These are phyloP conservation scores for Priocnemis perturbator DNA, from an alignment of 2,888 invertebrate species.

Conservation along the genomic window DNA sequence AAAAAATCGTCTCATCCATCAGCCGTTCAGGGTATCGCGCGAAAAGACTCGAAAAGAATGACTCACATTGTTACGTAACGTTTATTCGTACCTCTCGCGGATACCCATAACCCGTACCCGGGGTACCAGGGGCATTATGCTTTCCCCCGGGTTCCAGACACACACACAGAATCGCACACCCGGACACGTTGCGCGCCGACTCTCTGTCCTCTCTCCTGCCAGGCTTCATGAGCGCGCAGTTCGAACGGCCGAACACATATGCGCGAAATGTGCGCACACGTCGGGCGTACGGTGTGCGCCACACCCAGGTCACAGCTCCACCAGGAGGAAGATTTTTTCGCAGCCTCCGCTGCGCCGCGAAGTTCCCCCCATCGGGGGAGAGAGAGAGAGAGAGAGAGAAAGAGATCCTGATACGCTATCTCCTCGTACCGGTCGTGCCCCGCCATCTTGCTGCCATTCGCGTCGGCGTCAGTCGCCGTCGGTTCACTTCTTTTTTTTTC, in stretches of 20 bases:
- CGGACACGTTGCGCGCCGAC: not conserved
- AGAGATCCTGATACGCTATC: slow-evolving; percentile 46
- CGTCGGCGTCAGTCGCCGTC: slow-evolving; percentile 12
- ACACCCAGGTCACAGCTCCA: slow-evolving; percentile 59
- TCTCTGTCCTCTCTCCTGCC: not conserved
- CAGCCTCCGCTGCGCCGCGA: slow-evolving; percentile 10
- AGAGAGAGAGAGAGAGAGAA: slow-evolving; percentile 7
- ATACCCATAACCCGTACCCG: slow-evolving; percentile 40
- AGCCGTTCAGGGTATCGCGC: not conserved
- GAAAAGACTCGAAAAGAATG: not conserved
- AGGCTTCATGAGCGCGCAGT: too few relatives aligned
- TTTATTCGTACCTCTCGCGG: slow-evolving; percentile 51
- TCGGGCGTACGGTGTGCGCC: slow-evolving; percentile 44
- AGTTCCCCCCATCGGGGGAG: slow-evolving; percentile 7
- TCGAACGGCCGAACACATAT: slow-evolving; percentile 30
- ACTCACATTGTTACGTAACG: slow-evolving; percentile 42
- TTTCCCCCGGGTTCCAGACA: slow-evolving; percentile 36
- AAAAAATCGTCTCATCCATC: too few relatives aligned
- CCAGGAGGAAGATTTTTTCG: slow-evolving; percentile 32
- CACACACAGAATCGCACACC: too few relatives aligned
- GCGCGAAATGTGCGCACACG: slow-evolving; percentile 45
- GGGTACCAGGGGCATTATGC: slow-evolving; percentile 32
- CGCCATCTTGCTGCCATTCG: slow-evolving; percentile 21
- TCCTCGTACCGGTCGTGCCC: slow-evolving; percentile 19
- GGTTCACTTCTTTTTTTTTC: not conserved